These are phyloP conservation scores for Castor canadensis DNA, from an alignment of 2,113 vertebrate species.

Conservation along the genomic window DNA sequence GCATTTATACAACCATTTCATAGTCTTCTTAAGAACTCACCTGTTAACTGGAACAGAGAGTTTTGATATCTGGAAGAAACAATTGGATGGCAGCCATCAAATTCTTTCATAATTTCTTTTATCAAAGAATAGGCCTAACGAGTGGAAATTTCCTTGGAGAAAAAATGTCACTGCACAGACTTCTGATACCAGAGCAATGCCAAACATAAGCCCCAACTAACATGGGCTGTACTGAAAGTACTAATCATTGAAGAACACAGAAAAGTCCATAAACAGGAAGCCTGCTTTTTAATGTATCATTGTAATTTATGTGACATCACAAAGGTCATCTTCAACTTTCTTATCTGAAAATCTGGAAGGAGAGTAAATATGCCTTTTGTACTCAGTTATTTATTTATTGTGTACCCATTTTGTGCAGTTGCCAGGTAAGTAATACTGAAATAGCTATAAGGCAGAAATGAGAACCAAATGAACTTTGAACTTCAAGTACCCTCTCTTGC, in stretches of 20 bases:
- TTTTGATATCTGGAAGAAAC: background rate
- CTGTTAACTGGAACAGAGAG: slow-evolving; percentile 3
- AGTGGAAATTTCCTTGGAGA: background rate
- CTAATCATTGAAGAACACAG: background rate
- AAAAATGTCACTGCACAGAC: background rate
- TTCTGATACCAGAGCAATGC: background rate
- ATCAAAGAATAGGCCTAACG: background rate
- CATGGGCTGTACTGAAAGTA: background rate
- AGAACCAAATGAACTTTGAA: background rate
- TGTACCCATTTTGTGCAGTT: background rate
- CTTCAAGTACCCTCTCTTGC: background rate
- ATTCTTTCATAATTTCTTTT: slow-evolving; percentile 13
- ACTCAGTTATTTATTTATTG: background rate
- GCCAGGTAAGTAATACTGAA: background rate
- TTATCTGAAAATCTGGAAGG: background rate
- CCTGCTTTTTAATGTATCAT: background rate
- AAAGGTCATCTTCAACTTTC: background rate
- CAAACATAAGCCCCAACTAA: background rate
- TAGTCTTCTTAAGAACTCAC: background rate
- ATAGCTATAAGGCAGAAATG: background rate
- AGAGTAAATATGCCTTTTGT: background rate
- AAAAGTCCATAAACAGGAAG: background rate
- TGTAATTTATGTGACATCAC: background rate
- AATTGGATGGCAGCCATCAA: background rate
- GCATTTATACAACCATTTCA: background rate